These are phyloP conservation scores for Clarias pachynema DNA, from an alignment of 2,797 vertebrate genomes.

Conservation along the genomic window DNA sequence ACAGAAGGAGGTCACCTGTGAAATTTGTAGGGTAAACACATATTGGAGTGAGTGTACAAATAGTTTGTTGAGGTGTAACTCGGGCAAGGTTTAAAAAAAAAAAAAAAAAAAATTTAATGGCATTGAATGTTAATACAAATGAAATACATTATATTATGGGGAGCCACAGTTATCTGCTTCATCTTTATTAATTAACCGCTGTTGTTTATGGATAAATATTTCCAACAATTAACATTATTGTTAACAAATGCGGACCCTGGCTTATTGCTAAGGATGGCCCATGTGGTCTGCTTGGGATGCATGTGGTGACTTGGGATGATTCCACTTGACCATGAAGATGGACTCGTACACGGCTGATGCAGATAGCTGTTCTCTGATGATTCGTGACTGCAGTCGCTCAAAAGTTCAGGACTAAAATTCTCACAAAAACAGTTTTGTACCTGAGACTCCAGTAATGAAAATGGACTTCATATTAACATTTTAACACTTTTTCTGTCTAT, in stretches of 20 bases:
- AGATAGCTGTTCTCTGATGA: no score
- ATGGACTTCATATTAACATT: no score
- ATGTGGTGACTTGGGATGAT: no score
- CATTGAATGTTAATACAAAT: background rate
- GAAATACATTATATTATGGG: background rate
- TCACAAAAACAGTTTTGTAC: no score
- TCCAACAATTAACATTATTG: background rate
- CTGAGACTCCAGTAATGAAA: no score
- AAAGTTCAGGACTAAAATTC: no score
- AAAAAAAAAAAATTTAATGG: background rate
- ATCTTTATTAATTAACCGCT: background rate
- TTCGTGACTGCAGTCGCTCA: no score
- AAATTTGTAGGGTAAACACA: background rate
- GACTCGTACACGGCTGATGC: no score
- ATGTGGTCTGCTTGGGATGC: no score
- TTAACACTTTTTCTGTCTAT: no score
- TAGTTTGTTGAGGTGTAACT: background rate
- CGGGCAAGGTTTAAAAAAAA: background rate
- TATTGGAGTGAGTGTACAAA: background rate
- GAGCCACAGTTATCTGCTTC: background rate
- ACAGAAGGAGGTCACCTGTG: slow-evolving; percentile 16
- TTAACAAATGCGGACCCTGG: background rate
- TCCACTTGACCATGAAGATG: no score
- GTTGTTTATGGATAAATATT: background rate
- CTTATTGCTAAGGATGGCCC: no score